Percentiles rank a stretch among this genome's conserved stretches.
phyloP scores from a whole-genome alignment of 1,140 invertebrate genomes.

The Platyura marginata region DNA sequence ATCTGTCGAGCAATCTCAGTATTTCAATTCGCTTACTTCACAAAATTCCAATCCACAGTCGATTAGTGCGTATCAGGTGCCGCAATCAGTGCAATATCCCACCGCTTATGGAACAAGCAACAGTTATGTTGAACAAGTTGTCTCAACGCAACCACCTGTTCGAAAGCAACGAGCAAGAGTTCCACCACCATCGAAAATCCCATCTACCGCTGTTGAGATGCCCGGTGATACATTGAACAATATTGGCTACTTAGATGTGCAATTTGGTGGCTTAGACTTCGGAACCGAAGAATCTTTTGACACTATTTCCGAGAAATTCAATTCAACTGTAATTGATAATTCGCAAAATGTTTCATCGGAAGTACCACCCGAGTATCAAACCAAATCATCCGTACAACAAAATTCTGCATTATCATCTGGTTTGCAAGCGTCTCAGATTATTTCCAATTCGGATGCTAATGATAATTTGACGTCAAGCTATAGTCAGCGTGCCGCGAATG shows the following conservation, averaged over 20 bases:
- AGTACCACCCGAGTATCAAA: constrained; percentile 19
- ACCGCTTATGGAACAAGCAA: constrained; percentile 14
- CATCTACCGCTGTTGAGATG: constrained; percentile 88
- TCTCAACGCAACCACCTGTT: constrained; percentile 33
- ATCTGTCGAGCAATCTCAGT: constrained; percentile 25
- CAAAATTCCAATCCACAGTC: constrained; percentile 5
- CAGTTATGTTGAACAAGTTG: constrained; percentile 17
- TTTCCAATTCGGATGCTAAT: constrained; percentile 2
- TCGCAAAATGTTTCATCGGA: constrained; percentile 13
- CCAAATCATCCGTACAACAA: constrained; percentile 11
- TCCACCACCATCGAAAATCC: constrained; percentile 86
- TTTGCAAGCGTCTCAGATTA: constrained; percentile 19
- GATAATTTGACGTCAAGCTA: constrained; percentile 16
- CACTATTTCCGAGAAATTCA: constrained; percentile 28
- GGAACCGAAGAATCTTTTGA: constrained; percentile 38
- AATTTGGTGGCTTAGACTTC: constrained; percentile 84
- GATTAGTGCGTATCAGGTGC: constrained; percentile 2
- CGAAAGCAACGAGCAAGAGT: constrained; percentile 58
- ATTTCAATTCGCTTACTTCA: constrained; percentile 23
- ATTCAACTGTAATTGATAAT: constrained; percentile 13
- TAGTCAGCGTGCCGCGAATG: constrained; percentile 10
- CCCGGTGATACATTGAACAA: constrained; percentile 59
- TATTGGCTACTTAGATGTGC: constrained; percentile 72
- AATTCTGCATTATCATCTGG: constrained; percentile 13
- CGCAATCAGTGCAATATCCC: constrained; percentile 6